Conservation (phyloP, 2,888 invertebrate species). For the Koerneria pararmatus region DNA sequence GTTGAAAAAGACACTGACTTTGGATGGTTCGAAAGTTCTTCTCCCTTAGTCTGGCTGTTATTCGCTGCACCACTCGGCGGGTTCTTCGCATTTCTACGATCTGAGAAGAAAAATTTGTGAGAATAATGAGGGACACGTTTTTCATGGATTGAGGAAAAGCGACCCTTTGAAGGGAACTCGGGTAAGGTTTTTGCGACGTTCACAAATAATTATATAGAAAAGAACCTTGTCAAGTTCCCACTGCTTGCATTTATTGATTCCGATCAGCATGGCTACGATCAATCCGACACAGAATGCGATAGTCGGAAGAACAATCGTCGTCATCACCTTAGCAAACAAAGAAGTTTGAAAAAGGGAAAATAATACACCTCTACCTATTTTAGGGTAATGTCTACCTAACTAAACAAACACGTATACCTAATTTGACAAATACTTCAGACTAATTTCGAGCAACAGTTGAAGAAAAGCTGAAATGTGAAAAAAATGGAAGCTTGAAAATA, state of each 20-base stretch:
- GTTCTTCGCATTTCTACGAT: slow-evolving; percentile 58
- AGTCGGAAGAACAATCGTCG: slow-evolving; percentile 57
- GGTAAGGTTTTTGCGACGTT: neutral
- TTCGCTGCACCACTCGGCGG: slow-evolving; percentile 53
- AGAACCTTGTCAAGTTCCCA: slow-evolving; percentile 58
- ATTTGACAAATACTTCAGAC: no score
- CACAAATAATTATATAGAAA: neutral
- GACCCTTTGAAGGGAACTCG: neutral
- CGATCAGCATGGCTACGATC: slow-evolving; percentile 58
- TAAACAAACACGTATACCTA: no score
- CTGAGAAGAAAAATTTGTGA: slow-evolving; percentile 1
- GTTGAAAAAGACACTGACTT: slow-evolving; percentile 33
- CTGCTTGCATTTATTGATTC: slow-evolving; percentile 59
- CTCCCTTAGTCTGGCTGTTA: slow-evolving; percentile 55
- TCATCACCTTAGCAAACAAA: slow-evolving; percentile 36
- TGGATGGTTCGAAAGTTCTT: slow-evolving; percentile 58
- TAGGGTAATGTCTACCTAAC: no score
- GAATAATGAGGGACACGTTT: neutral
- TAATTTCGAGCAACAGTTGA: no score
- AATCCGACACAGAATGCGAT: slow-evolving; percentile 58
- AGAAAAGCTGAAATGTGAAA: no score
- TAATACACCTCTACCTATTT: no score
- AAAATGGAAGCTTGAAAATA: no score
- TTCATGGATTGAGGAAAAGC: no score
- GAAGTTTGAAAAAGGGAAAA: neutral